These are phyloP conservation scores for Ctena decussata DNA, from an alignment of 2,888 invertebrate species.

Conservation along the genomic window DNA sequence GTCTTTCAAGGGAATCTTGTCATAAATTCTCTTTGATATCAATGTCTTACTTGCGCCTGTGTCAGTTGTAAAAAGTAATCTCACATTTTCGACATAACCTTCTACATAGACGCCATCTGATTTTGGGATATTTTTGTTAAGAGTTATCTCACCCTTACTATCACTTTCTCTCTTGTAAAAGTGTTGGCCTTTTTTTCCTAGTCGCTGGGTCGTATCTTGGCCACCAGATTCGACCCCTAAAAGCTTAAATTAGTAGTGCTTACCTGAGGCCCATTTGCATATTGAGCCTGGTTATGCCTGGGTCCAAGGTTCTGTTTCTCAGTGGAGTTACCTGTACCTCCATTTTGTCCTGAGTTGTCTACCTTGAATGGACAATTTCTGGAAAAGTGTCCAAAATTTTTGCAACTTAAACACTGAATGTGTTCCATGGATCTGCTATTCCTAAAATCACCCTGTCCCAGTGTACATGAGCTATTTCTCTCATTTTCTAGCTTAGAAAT, in stretches of 20 bases:
- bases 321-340: neutral
- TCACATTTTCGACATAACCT: neutral
- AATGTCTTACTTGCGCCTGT: no score
- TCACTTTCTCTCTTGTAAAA: no score
- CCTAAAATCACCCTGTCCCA: no score
- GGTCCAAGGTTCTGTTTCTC: neutral
- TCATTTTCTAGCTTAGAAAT: neutral
- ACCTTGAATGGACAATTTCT: neutral
- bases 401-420: neutral
- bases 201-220: neutral
- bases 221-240: slow-evolving; percentile 1
- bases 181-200: neutral
- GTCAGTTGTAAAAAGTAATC: neutral
- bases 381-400: neutral
- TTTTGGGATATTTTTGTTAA: neutral
- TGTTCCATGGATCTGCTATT: neutral
- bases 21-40: neutral
- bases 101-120: neutral
- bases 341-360: neutral
- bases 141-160: no score
- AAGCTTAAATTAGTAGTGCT: neutral
- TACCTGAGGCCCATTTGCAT: neutral
- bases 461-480: neutral
- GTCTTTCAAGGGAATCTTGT: neutral
- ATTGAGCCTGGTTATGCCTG: neutral